These are phyloP conservation scores for Papilio xuthus DNA, from an alignment of 1,140 invertebrate genomes.

Conservation along the genomic window DNA sequence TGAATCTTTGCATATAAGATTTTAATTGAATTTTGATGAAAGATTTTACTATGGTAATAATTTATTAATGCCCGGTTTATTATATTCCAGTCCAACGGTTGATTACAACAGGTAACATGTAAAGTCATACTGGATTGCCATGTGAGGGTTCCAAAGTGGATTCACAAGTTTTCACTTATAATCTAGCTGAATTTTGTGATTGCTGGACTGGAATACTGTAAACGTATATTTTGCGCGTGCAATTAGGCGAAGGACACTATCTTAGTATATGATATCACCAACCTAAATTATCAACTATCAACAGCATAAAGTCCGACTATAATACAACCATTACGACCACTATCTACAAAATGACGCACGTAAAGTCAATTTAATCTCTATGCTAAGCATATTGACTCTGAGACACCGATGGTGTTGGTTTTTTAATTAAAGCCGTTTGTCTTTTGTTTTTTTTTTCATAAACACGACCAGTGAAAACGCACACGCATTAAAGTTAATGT, in stretches of 20 bases:
- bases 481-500: slow-evolving; percentile 26
- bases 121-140: no score
- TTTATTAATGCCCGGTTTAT: no score
- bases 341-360: slow-evolving; percentile 1
- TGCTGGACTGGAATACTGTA: no score
- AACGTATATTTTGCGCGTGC: background rate
- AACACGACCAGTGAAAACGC: slow-evolving; percentile 19
- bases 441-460: slow-evolving; percentile 24
- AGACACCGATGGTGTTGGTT: background rate
- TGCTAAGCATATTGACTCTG: slow-evolving; percentile 13
- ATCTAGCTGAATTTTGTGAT: no score
- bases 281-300: slow-evolving; percentile 7
- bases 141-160: no score
- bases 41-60: no score
- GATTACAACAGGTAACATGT: no score
- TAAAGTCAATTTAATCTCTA: slow-evolving; percentile 9
- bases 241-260: background rate
- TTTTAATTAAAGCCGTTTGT: slow-evolving; percentile 6
- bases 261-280: background rate
- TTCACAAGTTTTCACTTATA: no score
- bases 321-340: background rate
- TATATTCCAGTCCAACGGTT: no score
- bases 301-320: background rate
- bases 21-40: no score
- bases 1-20: no score